These are phyloP conservation scores for Drosophila leonis DNA, from an alignment of 2,888 invertebrate genomes.

Conservation along the genomic window DNA sequence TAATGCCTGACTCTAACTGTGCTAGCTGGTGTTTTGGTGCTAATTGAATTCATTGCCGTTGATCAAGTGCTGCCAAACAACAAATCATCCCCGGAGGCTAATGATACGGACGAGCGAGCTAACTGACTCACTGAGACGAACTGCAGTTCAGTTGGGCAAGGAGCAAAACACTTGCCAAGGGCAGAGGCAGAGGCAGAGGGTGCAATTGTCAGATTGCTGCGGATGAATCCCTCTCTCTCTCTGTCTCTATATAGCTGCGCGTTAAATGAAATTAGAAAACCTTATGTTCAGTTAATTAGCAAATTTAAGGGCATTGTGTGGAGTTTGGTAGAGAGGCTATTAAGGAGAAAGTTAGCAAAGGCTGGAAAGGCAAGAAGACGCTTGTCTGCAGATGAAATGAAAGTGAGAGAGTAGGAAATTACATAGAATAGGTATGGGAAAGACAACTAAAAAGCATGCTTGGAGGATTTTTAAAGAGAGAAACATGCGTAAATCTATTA, in stretches of 20 bases:
- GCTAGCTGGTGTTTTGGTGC: conserved; percentile 74
- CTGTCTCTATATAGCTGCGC: conserved; percentile 21
- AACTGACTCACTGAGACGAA: conserved; percentile 38
- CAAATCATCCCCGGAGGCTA: conserved; percentile 80
- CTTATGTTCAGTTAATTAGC: conserved; percentile 81
- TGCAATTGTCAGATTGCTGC: conserved; percentile 23
- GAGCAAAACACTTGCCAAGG: conserved; percentile 14
- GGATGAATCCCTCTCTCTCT: neutral
- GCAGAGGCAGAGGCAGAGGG: conserved; percentile 15
- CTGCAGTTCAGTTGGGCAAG: conserved; percentile 17
- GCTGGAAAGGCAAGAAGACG: neutral
- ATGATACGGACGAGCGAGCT: conserved; percentile 76
- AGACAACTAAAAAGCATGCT: neutral
- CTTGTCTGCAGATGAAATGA: neutral
- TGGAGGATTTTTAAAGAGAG: neutral
- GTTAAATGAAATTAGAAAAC: conserved; percentile 82
- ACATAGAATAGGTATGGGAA: neutral
- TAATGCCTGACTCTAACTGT: conserved; percentile 22
- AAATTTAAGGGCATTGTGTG: conserved; percentile 63
- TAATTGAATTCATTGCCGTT: conserved; percentile 82
- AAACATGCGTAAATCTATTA: too few species aligned
- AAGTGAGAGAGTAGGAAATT: neutral
- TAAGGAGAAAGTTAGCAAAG: neutral
- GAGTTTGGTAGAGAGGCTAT: conserved; percentile 3
- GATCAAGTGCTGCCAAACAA: conserved; percentile 82